A percentile compares a stretch with the other conserved stretches of the same genome.
These are phyloP conservation scores for Acanthurus leucopareius DNA, from an alignment of 2,797 vertebrate genomes.

Conservation along the genomic window DNA sequence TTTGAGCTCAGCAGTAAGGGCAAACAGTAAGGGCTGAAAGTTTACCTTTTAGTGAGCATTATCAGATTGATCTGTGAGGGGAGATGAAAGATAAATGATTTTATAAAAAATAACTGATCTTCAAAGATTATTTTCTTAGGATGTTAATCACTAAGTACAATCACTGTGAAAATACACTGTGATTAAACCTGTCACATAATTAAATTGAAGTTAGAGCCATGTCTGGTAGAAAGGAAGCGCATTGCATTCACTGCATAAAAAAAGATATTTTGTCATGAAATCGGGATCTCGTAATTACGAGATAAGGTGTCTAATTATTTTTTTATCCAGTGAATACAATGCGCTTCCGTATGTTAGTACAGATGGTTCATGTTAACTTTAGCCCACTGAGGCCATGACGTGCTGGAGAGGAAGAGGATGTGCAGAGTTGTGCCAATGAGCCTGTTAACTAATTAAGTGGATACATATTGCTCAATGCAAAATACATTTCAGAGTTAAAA, in stretches of 20 bases:
- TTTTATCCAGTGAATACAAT: no score
- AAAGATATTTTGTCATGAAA: no score
- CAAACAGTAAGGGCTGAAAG: not conserved
- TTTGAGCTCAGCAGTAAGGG: not conserved
- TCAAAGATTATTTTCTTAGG: no score
- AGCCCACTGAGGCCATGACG: constrained; percentile 20
- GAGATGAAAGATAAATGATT: not conserved
- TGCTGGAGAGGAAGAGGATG: constrained; percentile 11
- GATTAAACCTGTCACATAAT: no score
- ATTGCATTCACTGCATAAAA: no score
- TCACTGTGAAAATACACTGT: no score
- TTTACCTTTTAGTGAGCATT: not conserved
- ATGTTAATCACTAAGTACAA: no score
- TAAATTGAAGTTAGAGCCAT: no score
- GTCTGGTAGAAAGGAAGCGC: no score
- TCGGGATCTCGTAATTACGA: no score
- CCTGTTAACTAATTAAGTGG: constrained; percentile 60
- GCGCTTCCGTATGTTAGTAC: not conserved
- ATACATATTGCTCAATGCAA: not conserved
- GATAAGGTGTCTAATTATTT: no score
- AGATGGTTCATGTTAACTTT: not conserved
- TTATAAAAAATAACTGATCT: no score
- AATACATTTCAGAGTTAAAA: not conserved
- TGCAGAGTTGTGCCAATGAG: constrained; percentile 38
- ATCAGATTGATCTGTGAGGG: not conserved